Evolutionary conservation across 64 coral and sea anemone species (phyloP), one percentile per base, ranked within the genome.

Genomic region (Acropora yongei): DNA sequence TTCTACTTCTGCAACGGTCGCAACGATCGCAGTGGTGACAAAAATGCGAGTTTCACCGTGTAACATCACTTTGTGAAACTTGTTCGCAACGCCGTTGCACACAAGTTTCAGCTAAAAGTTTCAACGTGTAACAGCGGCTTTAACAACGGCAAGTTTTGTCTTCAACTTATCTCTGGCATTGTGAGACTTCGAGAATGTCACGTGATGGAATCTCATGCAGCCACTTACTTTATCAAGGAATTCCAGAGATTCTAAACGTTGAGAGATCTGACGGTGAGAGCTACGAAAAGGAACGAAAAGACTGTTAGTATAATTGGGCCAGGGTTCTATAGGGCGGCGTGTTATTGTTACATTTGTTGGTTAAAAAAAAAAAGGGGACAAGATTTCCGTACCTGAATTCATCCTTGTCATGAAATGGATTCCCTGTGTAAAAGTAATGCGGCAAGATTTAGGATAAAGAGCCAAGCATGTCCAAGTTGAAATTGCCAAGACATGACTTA

Each of bases 151-250:
- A 30, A 30, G 30, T 30, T 30, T 30, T 30, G 30, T 30, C 30
- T 30, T 30, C 30, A 30, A 30, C 30, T 30, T 30, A 30, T 30
- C 30, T 30, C 30, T 30, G 30, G 30, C 30, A 7, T 55, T 55
- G 6, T 7, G 51, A 55, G 10, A 7, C 51, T 55, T 10, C 10
- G 51, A 55, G 51, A 55, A 55, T 55, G 51, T 5, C 10, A 55
- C 51, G 5, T 55, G 10, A 55, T 5, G 6, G 0, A 55, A 55
- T 55, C 41, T 79, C 11, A 30, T 30, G 30, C 30, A 41, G 41
- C 2, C 44, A 86, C 76, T 87, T 78, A 93, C 91, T 61, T 68
- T 86, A 87, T 93, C 91, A 72, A 93, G 73, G n/a, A 93, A 8
- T 93, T 93, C 91, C 74, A 93, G 63, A 5, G 91, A 93, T 45